Conservation (phyloP, 2,888 invertebrate genomes). For the Synergus itoensis region DNA sequence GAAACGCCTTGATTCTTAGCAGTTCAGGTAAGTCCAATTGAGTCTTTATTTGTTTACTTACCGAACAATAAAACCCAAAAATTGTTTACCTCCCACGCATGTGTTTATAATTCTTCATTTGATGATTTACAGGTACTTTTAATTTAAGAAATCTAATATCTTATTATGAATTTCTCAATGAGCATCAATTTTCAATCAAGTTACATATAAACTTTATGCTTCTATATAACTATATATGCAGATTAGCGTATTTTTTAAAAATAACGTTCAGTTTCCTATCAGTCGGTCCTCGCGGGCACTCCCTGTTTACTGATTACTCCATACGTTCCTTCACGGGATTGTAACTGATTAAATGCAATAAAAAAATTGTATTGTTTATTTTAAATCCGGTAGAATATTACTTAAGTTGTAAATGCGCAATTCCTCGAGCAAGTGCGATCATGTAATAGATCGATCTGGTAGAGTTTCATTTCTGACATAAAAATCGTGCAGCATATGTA, state of each 20-base stretch:
- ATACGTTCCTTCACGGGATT: neutral
- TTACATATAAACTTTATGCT: neutral
- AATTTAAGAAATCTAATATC: no score
- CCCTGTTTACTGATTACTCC: slow-evolving; percentile 22
- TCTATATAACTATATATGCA: neutral
- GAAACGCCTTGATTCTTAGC: neutral
- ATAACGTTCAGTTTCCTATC: neutral
- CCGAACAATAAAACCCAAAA: neutral
- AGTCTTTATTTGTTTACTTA: neutral
- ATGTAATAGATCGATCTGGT: neutral
- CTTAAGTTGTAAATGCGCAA: neutral
- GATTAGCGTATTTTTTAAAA: neutral
- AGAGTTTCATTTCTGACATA: neutral
- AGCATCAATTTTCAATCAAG: neutral
- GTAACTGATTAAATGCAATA: neutral
- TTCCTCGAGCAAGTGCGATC: neutral
- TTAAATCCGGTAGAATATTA: neutral
- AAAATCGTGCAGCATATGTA: neutral
- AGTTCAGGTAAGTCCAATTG: slow-evolving; percentile 7
- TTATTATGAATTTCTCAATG: neutral
- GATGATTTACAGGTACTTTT: no score
- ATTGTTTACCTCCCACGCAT: neutral
- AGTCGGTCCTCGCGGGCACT: neutral
- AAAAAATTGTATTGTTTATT: neutral
- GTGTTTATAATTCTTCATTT: no score